These are phyloP conservation scores for Tupaia chinensis DNA, from an alignment of 2,113 vertebrate genomes.

Conservation along the genomic window DNA sequence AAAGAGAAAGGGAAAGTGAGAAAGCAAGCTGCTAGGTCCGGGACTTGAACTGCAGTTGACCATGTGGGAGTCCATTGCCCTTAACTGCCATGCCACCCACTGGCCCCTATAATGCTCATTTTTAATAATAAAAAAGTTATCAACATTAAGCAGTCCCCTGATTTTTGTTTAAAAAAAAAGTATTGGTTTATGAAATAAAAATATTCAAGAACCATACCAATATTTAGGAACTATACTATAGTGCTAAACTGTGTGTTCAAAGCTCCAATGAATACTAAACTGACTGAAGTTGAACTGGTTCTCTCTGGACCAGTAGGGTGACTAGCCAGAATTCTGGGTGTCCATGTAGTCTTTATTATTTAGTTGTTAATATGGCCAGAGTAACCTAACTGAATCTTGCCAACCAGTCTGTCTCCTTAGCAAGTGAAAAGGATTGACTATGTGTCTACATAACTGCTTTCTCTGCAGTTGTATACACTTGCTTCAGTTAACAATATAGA, in stretches of 20 bases:
- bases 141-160: background rate
- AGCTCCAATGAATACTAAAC: background rate
- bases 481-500: slow-evolving; percentile 57
- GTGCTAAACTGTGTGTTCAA: background rate
- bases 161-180: background rate
- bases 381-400: background rate
- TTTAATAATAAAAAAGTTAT: background rate
- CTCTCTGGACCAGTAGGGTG: background rate
- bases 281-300: background rate
- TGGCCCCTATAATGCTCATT: background rate
- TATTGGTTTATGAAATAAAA: background rate
- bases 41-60: no score
- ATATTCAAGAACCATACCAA: background rate
- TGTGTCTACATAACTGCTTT: slow-evolving; percentile 50
- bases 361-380: slow-evolving; percentile 30
- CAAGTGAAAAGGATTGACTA: slow-evolving; percentile 42
- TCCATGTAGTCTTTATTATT: background rate
- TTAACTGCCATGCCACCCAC: no score
- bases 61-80: no score
- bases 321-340: slow-evolving; percentile 13
- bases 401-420: slow-evolving; percentile 35
- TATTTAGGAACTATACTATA: background rate
- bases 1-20: no score
- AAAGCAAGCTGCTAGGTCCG: no score
- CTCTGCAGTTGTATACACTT: slow-evolving; percentile 47